phyloP scores from a whole-genome alignment of 1,140 invertebrate species.

The Chironomus tepperi region DNA sequence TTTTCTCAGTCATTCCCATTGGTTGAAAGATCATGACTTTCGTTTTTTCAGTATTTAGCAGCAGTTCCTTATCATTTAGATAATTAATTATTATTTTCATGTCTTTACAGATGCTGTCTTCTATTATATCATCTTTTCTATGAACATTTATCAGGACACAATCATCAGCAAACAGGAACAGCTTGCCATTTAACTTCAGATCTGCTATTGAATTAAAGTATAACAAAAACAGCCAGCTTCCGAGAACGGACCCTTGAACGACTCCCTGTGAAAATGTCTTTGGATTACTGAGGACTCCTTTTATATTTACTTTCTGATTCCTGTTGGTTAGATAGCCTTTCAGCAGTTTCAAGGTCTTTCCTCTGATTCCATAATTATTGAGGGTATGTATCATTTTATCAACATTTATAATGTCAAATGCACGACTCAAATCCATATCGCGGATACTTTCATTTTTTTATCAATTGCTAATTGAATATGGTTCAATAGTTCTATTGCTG shows the following conservation, averaged over 20 bases:
- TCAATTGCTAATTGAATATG: conserved; percentile 28
- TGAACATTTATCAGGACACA: background rate
- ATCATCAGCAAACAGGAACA: conserved; percentile 16
- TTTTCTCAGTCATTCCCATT: too few relatives aligned
- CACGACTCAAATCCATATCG: conserved; percentile 32
- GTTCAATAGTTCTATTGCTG: conserved; percentile 28
- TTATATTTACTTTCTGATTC: conserved; percentile 24
- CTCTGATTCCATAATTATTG: conserved; percentile 30
- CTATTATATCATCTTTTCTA: background rate
- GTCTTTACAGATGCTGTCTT: background rate
- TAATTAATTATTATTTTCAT: conserved; percentile 20
- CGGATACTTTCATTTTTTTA: conserved; percentile 27
- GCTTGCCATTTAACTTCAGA: background rate
- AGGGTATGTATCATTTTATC: conserved; percentile 30
- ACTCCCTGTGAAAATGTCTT: conserved; percentile 24
- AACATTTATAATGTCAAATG: conserved; percentile 34
- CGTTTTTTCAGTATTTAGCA: conserved; percentile 26
- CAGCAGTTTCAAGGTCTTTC: conserved; percentile 28
- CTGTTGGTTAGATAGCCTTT: conserved; percentile 27
- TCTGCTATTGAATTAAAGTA: conserved; percentile 23
- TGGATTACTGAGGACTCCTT: background rate
- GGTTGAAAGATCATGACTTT: conserved; percentile 28
- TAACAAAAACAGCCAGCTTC: conserved; percentile 24
- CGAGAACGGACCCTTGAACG: conserved; percentile 27
- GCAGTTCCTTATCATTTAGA: background rate